phyloP scores from a whole-genome alignment of 2,888 invertebrate genomes.

The Branchipolynoe longqiensis region DNA sequence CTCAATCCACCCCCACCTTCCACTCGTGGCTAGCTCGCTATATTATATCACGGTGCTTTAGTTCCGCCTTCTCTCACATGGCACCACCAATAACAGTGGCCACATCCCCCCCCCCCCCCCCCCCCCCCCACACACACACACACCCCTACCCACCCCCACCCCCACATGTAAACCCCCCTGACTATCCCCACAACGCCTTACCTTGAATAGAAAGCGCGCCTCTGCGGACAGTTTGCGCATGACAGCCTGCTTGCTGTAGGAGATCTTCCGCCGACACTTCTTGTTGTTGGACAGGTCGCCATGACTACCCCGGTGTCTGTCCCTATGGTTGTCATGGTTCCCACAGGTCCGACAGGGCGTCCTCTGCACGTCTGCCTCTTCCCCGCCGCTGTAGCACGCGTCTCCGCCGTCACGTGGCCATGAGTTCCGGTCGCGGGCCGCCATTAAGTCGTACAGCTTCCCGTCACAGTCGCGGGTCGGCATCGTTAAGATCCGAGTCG shows the following conservation, averaged over 20 bases:
- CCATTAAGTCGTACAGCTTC: conserved; percentile 27
- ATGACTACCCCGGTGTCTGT: neutral
- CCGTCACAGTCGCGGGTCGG: conserved; percentile 11
- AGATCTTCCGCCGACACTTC: neutral
- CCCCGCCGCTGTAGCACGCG: neutral
- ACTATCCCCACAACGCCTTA: neutral
- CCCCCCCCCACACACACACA: conserved; percentile 17
- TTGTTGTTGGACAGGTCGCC: neutral
- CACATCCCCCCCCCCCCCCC: neutral
- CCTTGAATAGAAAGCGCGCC: conserved; percentile 15
- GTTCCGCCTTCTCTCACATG: neutral
- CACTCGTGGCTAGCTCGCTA: too few species aligned
- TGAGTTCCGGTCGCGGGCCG: conserved; percentile 7
- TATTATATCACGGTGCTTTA: too few species aligned
- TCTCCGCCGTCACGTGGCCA: conserved; percentile 2
- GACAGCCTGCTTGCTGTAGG: conserved; percentile 25
- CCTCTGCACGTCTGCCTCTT: neutral
- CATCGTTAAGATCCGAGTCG: neutral
- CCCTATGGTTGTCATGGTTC: conserved; percentile 16
- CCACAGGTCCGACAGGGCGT: conserved; percentile 7
- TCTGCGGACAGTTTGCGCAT: conserved; percentile 16
- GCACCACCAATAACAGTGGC: neutral
- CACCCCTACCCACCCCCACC: neutral
- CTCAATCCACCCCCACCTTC: too few species aligned
- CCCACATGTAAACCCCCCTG: neutral